Percentiles rank a stretch among this genome's conserved stretches.
Conservation (phyloP, 1,140 invertebrate species). For the Magallana ariakensis region DNA sequence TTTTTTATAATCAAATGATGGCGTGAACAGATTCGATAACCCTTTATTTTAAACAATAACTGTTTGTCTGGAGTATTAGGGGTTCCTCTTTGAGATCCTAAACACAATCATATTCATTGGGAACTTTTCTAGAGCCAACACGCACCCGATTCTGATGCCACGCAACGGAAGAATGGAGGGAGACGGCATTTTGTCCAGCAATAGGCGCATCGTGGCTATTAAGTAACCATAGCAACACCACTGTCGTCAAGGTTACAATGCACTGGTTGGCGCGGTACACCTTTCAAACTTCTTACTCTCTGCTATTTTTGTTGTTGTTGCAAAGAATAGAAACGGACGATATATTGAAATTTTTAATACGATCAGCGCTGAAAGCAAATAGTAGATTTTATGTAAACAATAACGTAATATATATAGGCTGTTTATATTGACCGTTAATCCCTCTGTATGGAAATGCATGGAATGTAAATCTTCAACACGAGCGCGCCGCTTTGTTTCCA, state of each 20-base stretch:
- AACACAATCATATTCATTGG: not conserved
- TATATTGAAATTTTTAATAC: not conserved
- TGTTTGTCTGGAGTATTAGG: not conserved
- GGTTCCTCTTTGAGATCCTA: not conserved
- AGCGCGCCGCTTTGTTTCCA: constrained; percentile 17
- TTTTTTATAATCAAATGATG: too few relatives aligned
- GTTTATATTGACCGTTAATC: constrained; percentile 6
- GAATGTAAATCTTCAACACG: constrained; percentile 23
- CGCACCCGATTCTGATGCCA: not conserved
- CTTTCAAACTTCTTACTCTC: not conserved
- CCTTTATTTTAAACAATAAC: not conserved
- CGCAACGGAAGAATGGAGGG: not conserved
- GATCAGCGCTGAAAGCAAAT: not conserved
- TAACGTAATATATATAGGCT: not conserved
- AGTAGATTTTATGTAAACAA: not conserved
- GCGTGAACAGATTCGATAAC: too few relatives aligned
- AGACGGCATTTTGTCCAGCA: too few relatives aligned
- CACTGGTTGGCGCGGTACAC: not conserved
- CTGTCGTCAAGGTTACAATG: not conserved
- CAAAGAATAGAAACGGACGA: not conserved
- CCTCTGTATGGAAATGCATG: constrained; percentile 30
- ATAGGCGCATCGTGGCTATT: too few relatives aligned
- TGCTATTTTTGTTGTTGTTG: not conserved
- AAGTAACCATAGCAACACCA: not conserved
- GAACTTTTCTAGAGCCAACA: not conserved